Evolutionary conservation across 2,113 vertebrate species (phyloP).

Genomic region (Panthera leo): DNA sequence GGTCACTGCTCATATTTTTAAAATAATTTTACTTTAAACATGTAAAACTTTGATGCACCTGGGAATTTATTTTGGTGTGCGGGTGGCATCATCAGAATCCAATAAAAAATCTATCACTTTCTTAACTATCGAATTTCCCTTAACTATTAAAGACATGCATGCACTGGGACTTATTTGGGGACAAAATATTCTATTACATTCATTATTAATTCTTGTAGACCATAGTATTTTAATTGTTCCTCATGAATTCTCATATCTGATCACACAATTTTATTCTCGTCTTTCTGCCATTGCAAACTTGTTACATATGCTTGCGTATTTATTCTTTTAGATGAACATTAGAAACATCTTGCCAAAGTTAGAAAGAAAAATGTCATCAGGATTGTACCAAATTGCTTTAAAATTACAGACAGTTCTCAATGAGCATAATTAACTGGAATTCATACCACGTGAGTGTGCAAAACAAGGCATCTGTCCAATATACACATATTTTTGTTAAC

Average conservation of each 20-base stretch:
- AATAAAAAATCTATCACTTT: neutral
- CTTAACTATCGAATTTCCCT: neutral
- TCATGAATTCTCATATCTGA: neutral
- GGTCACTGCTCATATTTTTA: neutral
- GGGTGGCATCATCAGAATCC: neutral
- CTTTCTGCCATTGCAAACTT: neutral
- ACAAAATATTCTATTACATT: neutral
- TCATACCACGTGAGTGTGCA: neutral
- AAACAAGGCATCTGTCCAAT: neutral
- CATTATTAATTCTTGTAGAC: neutral
- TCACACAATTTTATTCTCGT: neutral
- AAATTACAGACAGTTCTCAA: neutral
- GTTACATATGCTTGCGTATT: neutral
- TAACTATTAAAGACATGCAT: neutral
- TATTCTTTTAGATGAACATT: neutral
- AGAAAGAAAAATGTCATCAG: neutral
- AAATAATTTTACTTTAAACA: neutral
- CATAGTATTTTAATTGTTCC: neutral
- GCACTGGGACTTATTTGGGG: neutral
- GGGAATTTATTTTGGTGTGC: neutral
- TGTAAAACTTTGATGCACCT: neutral
- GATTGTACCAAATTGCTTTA: neutral
- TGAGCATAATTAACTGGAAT: neutral
- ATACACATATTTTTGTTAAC: neutral
- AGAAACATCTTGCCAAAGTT: neutral